Percentiles rank a stretch among this genome's conserved stretches.
Evolutionary conservation across 2,797 vertebrate species (phyloP).

Genomic region (Glyptemys insculpta): DNA sequence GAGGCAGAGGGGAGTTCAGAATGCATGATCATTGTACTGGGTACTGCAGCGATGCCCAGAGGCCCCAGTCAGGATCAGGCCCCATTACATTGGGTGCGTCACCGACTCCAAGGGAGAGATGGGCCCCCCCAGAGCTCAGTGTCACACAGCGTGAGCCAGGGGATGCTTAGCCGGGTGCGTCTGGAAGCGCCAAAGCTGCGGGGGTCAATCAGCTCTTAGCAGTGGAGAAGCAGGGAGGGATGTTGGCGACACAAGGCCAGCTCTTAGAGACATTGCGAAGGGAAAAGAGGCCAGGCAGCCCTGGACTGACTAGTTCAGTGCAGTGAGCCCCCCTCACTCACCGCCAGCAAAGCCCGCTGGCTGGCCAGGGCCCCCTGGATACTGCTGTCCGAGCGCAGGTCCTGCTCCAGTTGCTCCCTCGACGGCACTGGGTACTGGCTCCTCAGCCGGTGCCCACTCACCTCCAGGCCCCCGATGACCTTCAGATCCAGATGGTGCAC

Average conservation of each 20-base stretch:
- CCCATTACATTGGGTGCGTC: background rate
- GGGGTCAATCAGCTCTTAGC: background rate
- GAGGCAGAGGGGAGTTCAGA: background rate
- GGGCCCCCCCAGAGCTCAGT: background rate
- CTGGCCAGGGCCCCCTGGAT: constrained; percentile 70
- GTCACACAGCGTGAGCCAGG: background rate
- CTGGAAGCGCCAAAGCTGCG: too few relatives aligned
- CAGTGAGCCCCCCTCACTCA: constrained; percentile 2
- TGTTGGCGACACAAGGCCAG: background rate
- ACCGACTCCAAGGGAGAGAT: background rate
- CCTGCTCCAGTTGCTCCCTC: constrained; percentile 79
- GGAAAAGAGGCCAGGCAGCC: background rate
- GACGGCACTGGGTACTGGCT: constrained; percentile 77
- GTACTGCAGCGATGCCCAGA: background rate
- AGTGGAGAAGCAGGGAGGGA: background rate
- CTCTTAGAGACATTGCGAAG: background rate
- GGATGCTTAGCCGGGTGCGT: too few relatives aligned
- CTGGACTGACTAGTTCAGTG: background rate
- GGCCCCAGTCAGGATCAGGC: background rate
- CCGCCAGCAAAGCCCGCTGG: constrained; percentile 79
- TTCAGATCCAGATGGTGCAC: constrained; percentile 31
- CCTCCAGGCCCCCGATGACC: constrained; percentile 25
- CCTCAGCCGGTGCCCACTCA: constrained; percentile 72
- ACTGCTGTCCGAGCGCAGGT: constrained; percentile 73
- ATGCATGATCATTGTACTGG: background rate